These are phyloP conservation scores for Gorilla gorilla DNA, from an alignment of 2,113 vertebrate genomes.

Conservation along the genomic window DNA sequence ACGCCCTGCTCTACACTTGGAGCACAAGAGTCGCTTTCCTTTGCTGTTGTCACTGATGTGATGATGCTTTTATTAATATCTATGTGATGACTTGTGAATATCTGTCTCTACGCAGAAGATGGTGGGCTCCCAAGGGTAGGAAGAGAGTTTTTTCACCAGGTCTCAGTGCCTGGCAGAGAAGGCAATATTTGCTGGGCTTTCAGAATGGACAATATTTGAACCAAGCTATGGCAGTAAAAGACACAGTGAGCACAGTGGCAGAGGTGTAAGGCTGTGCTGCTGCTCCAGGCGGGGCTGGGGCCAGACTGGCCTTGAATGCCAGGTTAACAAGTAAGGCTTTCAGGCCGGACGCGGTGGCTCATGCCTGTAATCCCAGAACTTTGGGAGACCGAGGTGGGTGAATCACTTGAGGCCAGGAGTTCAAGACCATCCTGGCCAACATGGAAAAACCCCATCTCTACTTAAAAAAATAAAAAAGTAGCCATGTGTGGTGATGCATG, in stretches of 20 bases:
- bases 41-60: not conserved
- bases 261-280: not conserved
- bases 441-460: no score
- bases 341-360: no score
- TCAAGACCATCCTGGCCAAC: no score
- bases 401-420: no score
- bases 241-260: not conserved
- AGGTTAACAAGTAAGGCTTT: not conserved
- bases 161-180: not conserved
- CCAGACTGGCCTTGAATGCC: not conserved
- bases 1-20: no score
- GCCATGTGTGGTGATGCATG: no score
- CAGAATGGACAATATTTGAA: not conserved
- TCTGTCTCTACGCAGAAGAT: not conserved
- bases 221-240: not conserved
- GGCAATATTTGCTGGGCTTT: not conserved
- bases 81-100: not conserved
- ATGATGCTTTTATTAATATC: not conserved
- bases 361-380: no score
- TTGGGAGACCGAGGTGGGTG: no score
- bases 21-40: not conserved
- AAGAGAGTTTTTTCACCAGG: not conserved
- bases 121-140: not conserved
- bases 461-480: no score
- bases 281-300: not conserved